Conservation (phyloP, 2,113 vertebrate genomes). For the Megaceryle maxima region DNA sequence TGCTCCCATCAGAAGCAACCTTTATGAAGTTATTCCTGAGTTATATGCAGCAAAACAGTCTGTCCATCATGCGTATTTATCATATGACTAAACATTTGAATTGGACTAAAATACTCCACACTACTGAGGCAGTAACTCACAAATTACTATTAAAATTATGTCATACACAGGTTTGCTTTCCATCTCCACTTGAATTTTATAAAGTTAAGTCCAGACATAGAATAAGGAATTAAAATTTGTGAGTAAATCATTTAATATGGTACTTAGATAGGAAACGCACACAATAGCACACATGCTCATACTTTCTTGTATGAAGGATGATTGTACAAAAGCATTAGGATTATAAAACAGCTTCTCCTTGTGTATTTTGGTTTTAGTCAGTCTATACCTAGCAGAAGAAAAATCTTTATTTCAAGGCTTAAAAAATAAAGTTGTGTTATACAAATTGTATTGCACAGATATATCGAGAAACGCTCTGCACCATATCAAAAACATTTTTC, state of each 20-base stretch:
- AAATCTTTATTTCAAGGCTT: background rate
- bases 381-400: background rate
- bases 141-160: background rate
- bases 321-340: background rate
- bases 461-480: background rate
- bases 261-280: background rate
- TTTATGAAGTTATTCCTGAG: background rate
- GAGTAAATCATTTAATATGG: background rate
- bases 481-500: background rate
- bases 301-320: background rate
- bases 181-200: background rate
- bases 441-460: background rate
- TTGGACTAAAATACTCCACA: background rate
- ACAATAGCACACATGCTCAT: rapidly evolving
- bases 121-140: background rate
- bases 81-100: background rate
- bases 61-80: background rate
- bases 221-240: background rate
- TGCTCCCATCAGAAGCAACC: background rate
- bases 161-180: background rate
- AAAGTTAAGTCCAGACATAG: background rate
- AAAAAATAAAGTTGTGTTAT: background rate
- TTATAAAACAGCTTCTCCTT: background rate
- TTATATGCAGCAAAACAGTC: background rate
- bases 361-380: background rate